Conservation (phyloP, 2,113 vertebrate species). For the Phaethon lepturus region DNA sequence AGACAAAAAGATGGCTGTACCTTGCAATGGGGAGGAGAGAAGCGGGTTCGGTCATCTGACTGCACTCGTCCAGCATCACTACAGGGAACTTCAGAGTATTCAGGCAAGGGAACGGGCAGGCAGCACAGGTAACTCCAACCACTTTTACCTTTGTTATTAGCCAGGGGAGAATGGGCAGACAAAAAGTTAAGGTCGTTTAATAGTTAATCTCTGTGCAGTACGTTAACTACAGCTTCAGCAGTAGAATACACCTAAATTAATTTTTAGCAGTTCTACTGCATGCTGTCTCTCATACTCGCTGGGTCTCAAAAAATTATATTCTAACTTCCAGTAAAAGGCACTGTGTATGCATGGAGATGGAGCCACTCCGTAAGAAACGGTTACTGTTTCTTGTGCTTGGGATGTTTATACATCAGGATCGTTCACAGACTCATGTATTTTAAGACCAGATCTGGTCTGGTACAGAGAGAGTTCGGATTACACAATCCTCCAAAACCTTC, state of each 20-base stretch:
- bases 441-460: not conserved
- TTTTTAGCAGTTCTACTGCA: not conserved
- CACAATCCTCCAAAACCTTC: not conserved
- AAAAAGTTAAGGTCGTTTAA: not conserved
- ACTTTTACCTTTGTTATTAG: constrained; percentile 71
- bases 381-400: not conserved
- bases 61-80: constrained; percentile 83
- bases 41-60: constrained; percentile 82
- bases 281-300: not conserved
- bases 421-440: not conserved
- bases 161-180: not conserved
- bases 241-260: not conserved
- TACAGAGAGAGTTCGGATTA: not conserved
- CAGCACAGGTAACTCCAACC: constrained; percentile 81
- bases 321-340: not conserved
- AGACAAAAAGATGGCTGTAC: constrained; percentile 39
- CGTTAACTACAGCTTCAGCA: accelerated
- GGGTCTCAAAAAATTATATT: not conserved
- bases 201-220: not conserved
- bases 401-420: not conserved
- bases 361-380: not conserved
- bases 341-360: no score
- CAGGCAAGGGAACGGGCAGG: constrained; percentile 80
- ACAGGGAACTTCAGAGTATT: constrained; percentile 77
- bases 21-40: constrained; percentile 83